Base-by-base conservation (phyloP, 1,140 invertebrate genomes). In the Acromyrmex charruanus region DNA sequence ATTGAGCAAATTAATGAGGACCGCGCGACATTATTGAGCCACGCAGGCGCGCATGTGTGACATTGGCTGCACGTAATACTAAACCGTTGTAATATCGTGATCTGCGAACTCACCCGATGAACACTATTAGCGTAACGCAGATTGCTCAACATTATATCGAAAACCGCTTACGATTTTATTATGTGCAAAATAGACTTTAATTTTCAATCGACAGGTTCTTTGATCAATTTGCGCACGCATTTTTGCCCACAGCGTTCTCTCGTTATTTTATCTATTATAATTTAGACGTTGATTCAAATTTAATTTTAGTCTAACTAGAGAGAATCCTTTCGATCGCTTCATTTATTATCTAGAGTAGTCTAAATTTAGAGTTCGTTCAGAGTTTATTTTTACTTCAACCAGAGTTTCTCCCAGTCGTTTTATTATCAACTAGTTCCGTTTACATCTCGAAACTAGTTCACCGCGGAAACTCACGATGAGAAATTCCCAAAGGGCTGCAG, bases 1-100 rank as follows among this genome's bases (percentile, higher is more conserved):
- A 82, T 82, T 82, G 80, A 84, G 53, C 69, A 84, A 84, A 84
- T 84, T 84, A 84, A 84, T 84, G 80, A 84, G 80, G 68, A 82
- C 68, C 68, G 80, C 68, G 66, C 55, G 69, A 74, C 69, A 74
- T 84, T 84, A 84, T 84, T 61, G 69, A 74, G 80, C 80, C 55
- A 84, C 55, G 69, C 80, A 84, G 80, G 69, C 80, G 80, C 69
- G 58, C 79, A 49, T 55, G 68, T 84, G 53, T 74, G 61, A 84
- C 80, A 61, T 74, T 55, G 69, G n/a, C 55, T 55, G 63, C 39
- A 49, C 69, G 55, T 51, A 84, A 72, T 61, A 61, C 49, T 61
- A 31, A 63, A 51, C 16, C 25, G 80, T 84, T 74, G 80, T 84
- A 84, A 84, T 84, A 84, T 63, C 39, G 80, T 74, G 80, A 84